These are phyloP conservation scores for Serrognathus titanus DNA, from an alignment of 2,888 invertebrate genomes.

Conservation along the genomic window DNA sequence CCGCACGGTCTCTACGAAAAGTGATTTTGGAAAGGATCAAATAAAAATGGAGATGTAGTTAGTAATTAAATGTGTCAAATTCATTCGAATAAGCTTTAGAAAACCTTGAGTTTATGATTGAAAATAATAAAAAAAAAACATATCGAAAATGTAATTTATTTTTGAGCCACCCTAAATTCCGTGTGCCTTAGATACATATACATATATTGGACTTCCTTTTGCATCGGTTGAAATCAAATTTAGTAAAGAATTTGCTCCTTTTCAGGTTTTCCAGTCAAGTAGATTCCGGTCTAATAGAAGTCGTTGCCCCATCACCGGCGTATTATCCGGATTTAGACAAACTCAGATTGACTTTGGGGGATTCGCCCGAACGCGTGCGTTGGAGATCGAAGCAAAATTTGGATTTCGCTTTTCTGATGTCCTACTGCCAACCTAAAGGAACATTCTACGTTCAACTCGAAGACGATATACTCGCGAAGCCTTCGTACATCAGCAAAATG, in stretches of 20 bases:
- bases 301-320: constrained; percentile 77
- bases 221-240: constrained; percentile 16
- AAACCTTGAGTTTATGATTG: no score
- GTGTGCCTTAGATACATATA: neutral
- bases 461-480: constrained; percentile 88
- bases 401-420: constrained; percentile 92
- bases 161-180: neutral
- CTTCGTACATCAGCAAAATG: constrained; percentile 80
- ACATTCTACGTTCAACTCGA: constrained; percentile 91
- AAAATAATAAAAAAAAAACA: no score
- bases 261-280: constrained; percentile 71
- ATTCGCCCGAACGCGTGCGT: constrained; percentile 76
- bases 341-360: constrained; percentile 77
- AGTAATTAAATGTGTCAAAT: no score
- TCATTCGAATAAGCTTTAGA: no score
- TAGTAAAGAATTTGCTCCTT: constrained; percentile 11
- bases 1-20: no score
- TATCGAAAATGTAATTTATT: no score
- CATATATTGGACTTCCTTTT: constrained; percentile 12
- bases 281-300: constrained; percentile 79
- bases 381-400: constrained; percentile 96
- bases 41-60: no score
- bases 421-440: constrained; percentile 84
- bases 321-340: constrained; percentile 86
- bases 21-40: no score